Percentiles rank a stretch among this genome's conserved stretches.
Conservation (phyloP, 2,888 invertebrate species). For the Ditula angustiorana region DNA sequence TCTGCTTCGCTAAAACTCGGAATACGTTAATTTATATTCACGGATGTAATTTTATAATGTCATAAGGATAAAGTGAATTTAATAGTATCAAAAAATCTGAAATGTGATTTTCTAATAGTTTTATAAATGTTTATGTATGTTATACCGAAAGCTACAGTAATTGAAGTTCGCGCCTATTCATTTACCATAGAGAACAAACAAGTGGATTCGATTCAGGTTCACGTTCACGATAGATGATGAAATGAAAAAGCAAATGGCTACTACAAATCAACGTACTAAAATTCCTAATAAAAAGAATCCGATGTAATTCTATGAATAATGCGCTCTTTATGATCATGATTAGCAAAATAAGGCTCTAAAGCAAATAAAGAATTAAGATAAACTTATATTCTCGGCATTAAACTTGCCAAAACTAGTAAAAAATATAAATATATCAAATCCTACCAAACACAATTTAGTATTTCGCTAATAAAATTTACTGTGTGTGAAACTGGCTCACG, state of each 20-base stretch:
- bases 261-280: conserved; percentile 76
- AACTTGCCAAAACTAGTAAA: conserved; percentile 60
- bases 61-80: too few species aligned
- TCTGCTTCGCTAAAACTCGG: neutral
- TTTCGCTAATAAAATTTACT: conserved; percentile 44
- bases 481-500: conserved; percentile 37
- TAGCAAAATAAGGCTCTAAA: conserved; percentile 83
- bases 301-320: conserved; percentile 86
- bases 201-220: conserved; percentile 44
- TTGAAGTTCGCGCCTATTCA: conserved; percentile 29
- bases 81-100: too few species aligned
- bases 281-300: conserved; percentile 79
- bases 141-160: neutral
- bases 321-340: conserved; percentile 85
- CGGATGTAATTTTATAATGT: too few species aligned
- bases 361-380: conserved; percentile 67
- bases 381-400: conserved; percentile 70
- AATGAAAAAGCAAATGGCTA: conserved; percentile 85
- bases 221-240: conserved; percentile 61
- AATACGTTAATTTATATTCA: neutral
- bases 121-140: too few species aligned
- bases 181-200: conserved; percentile 31
- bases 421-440: conserved; percentile 61
- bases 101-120: too few species aligned
- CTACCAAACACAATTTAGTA: conserved; percentile 67